phyloP scores from a whole-genome alignment of 2,888 invertebrate genomes.

The Dryadula phaetusa region DNA sequence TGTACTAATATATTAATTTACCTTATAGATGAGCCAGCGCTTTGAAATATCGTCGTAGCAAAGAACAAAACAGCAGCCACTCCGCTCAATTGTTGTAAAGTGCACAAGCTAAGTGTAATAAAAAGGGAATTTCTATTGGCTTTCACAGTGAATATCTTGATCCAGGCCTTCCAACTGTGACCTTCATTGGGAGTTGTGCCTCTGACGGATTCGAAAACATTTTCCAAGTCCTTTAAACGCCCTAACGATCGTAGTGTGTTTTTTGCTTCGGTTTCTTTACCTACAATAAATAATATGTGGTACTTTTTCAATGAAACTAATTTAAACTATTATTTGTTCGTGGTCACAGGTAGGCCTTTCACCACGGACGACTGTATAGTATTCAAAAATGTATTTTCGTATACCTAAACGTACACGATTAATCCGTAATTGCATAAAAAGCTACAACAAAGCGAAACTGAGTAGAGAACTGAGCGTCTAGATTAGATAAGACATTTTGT shows the following conservation, averaged over 20 bases:
- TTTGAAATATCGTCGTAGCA: slow-evolving; percentile 57
- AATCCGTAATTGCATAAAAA: too few relatives aligned
- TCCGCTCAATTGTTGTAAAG: slow-evolving; percentile 53
- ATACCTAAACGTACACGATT: too few relatives aligned
- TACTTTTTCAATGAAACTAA: too few relatives aligned
- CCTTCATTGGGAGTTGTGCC: slow-evolving; percentile 52
- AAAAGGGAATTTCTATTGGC: slow-evolving; percentile 56
- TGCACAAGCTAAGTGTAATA: slow-evolving; percentile 55
- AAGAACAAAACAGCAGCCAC: slow-evolving; percentile 58
- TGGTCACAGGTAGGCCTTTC: too few relatives aligned
- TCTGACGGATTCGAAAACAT: slow-evolving; percentile 55
- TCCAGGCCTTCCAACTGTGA: slow-evolving; percentile 56
- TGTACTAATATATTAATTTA: slow-evolving; percentile 16
- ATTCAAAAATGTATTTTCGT: too few relatives aligned
- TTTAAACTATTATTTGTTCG: too few relatives aligned
- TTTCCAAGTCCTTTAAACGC: slow-evolving; percentile 54
- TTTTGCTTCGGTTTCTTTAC: slow-evolving; percentile 56
- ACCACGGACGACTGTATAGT: too few relatives aligned
- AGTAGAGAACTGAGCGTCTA: too few relatives aligned
- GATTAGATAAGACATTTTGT: too few relatives aligned
- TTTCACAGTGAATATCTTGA: slow-evolving; percentile 59
- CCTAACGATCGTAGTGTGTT: slow-evolving; percentile 53
- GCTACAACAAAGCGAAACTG: too few relatives aligned
- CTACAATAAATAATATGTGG: slow-evolving; percentile 45
- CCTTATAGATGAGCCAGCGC: slow-evolving; percentile 56